Conservation (phyloP, 2,888 invertebrate genomes). For the Linyphia triangularis region DNA sequence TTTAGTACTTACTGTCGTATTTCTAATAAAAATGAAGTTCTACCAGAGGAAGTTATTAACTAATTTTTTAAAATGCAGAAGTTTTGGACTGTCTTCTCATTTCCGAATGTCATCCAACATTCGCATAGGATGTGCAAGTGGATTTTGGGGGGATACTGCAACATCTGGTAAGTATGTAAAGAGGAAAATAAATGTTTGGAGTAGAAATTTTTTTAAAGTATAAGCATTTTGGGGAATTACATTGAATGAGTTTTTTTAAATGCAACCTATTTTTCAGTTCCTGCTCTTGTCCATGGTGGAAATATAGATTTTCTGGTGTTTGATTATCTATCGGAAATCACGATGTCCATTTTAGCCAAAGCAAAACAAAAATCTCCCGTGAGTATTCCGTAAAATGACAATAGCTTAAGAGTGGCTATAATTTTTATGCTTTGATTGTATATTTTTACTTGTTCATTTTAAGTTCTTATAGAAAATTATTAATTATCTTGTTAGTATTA, state of each 20-base stretch:
- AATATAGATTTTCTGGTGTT: constrained; percentile 81
- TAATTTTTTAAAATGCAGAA: constrained; percentile 61
- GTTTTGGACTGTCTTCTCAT: neutral
- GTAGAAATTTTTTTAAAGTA: neutral
- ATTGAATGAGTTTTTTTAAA: neutral
- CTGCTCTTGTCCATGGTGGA: constrained; percentile 81
- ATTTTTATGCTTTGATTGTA: no score
- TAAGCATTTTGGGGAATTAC: neutral
- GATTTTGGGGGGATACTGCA: constrained; percentile 82
- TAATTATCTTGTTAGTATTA: no score
- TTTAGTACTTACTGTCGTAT: neutral
- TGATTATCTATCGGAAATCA: constrained; percentile 82
- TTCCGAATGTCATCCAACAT: constrained; percentile 63
- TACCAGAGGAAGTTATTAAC: neutral
- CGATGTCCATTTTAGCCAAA: constrained; percentile 82
- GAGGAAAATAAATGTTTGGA: neutral
- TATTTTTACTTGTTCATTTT: no score
- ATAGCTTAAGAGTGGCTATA: no score
- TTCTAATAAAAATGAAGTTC: constrained; percentile 12
- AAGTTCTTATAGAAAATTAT: no score
- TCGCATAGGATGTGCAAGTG: constrained; percentile 81
- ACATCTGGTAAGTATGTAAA: constrained; percentile 82
- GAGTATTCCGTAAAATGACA: constrained; percentile 73
- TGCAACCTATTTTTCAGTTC: constrained; percentile 78
- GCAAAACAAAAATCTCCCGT: constrained; percentile 80